Evolutionary conservation across 1,140 invertebrate genomes (phyloP), one percentile per base, ranked within the genome.

Genomic region (Bradynema listronoti): DNA sequence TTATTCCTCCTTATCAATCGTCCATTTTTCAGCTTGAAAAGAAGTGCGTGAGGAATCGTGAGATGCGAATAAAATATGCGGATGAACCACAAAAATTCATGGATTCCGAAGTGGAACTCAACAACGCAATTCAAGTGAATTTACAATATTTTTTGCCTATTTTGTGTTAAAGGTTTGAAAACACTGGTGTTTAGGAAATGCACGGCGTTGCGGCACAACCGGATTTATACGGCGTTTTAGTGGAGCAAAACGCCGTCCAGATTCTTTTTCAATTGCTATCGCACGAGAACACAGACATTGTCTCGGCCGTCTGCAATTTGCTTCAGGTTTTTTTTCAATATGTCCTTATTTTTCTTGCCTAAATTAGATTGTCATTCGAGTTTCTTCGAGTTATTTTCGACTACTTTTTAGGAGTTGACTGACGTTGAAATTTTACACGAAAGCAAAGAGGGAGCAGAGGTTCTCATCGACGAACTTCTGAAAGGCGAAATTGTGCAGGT

Each of bases 41-140:
- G 75, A 85, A 88, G 76, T 86, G 88, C 41, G 81, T 93, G 0
- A 91, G 87, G 79, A 99, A 99, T 79, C 88, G 94, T 78, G 93
- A 98, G 82, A 90, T 95, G 86, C 84, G 95, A 69, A 95, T 98
- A 0, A 99, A 99, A 80, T 97, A 91, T 81, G 88, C 91, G 1
- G 93, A 97, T 79, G 85, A 88, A 69, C 90, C 95, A 39, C 89
- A 95, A 60, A 88, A 87, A 79, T 99, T 99, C 80, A 95, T 99
- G 91, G 93, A 98, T 69, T 95, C 92, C 50, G 95, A 99, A 83
- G 81, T 98, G 9, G 91, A 96, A 80, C 80, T 96, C 42, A 89
- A 94, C 80, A 88, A 90, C 71, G 85, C 87, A 1, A 83, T 96
- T 60, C 86, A 96, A 81, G 89, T 73, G 11, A 11, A 51, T 16